Evolutionary conservation across 2,888 invertebrate species (phyloP).

Genomic region (Nomada fucata): DNA sequence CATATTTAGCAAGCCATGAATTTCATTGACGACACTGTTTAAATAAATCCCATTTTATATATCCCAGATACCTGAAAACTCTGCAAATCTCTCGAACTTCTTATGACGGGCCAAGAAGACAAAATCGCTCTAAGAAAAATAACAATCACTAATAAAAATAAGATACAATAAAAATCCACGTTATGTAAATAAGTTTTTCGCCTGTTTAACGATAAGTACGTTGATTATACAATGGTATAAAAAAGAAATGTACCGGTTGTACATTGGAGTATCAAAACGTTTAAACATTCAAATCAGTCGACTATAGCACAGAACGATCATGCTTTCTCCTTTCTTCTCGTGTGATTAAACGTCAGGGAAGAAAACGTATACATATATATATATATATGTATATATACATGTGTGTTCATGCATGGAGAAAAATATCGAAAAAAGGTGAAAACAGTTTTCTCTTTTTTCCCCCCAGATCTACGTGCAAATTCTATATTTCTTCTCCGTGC

Average conservation of each 20-base stretch:
- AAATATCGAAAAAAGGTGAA: not conserved
- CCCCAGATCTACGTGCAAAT: not conserved
- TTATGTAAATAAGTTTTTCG: constrained; percentile 35
- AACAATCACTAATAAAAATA: not conserved
- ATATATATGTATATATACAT: no score
- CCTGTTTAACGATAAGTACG: constrained; percentile 1
- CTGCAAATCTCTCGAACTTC: not conserved
- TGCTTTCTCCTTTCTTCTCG: constrained; percentile 22
- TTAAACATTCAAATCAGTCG: constrained; percentile 48
- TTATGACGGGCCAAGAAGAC: no score
- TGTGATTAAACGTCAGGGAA: constrained; percentile 23
- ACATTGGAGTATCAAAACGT: constrained; percentile 69
- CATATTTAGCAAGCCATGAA: not conserved
- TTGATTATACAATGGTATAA: constrained; percentile 59
- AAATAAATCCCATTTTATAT: not conserved
- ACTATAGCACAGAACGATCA: constrained; percentile 29
- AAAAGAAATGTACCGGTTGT: constrained; percentile 59
- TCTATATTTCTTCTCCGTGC: constrained; percentile 26
- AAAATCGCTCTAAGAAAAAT: not conserved
- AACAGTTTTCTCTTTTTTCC: not conserved
- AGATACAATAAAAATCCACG: constrained; percentile 25
- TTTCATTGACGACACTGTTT: not conserved
- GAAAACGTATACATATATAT: constrained; percentile 9
- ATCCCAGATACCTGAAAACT: not conserved
- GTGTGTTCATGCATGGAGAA: constrained; percentile 3